Percentiles rank a stretch among this genome's conserved stretches.
Evolutionary conservation across 2,797 vertebrate genomes (phyloP).

Genomic region (Varecia variegata): DNA sequence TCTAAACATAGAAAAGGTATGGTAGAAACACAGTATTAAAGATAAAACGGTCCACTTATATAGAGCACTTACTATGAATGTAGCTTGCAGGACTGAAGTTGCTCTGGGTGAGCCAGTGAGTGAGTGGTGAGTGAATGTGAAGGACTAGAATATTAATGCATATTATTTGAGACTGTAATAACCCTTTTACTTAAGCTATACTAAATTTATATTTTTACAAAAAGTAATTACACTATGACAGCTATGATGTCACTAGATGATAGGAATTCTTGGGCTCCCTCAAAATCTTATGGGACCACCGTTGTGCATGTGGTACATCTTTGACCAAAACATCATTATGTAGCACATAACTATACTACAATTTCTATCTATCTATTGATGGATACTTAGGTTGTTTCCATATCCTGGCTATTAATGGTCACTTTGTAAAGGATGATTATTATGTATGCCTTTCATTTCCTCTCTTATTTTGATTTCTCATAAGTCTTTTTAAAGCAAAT

Average conservation of each 20-base stretch:
- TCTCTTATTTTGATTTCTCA: not conserved
- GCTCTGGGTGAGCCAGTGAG: not conserved
- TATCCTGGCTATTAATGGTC: not conserved
- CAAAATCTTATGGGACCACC: not conserved
- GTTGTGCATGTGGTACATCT: fast-evolving
- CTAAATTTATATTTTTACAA: not conserved
- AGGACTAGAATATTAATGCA: not conserved
- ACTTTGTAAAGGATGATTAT: not conserved
- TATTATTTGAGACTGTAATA: not conserved
- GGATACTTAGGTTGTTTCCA: not conserved
- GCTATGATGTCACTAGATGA: not conserved
- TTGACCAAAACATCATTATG: not conserved
- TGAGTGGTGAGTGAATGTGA: not conserved
- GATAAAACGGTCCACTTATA: not conserved
- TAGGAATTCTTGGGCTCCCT: not conserved
- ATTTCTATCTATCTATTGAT: not conserved
- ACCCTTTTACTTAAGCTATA: not conserved
- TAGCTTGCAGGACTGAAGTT: not conserved
- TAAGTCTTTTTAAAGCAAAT: not conserved
- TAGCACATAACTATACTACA: not conserved
- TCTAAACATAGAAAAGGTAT: not conserved
- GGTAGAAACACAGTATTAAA: not conserved
- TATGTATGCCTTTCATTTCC: not conserved
- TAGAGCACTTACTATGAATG: not conserved
- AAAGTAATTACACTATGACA: not conserved